Evolutionary conservation across 2,113 vertebrate species (phyloP), one percentile per base, ranked within the genome.

Genomic region (Eublepharis macularius): DNA sequence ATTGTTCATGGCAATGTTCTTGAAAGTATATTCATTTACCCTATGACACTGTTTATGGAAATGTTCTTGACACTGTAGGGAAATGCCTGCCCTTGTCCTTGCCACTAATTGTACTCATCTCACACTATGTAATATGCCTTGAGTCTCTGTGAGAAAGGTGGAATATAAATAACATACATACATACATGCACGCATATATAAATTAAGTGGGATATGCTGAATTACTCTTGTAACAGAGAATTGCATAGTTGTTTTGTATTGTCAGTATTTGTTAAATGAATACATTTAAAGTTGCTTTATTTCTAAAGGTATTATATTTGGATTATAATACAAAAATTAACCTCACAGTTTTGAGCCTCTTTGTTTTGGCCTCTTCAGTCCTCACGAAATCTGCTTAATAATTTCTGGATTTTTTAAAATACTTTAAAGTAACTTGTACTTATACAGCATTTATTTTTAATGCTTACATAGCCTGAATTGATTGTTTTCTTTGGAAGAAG

Each of bases 391-490:
- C 93, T 92, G 92, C 83, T 94, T 96, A 96, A 96, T 96, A 96
- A 93, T 95, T 92, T 94, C 91, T 94, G 81, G 80, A 36, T 90
- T 92, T 93, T 94, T 90, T 83, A 26, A 81, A 95, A 91, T 95
- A 84, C 82, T 88, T 94, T 79, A 86, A 91, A 95, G 89, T 91
- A n/a, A n/a, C n/a, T n/a, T 91, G 85, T 95, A 92, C 92, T 93
- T 93, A 93, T 94, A 93, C 93, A 96, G 93, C 92, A 88, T 96
- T 95, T 94, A 89, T 96, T 96, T 96, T 96, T 96, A 93, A 92
- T 93, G 86, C 93, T 97, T 96, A 93, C 87, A 88, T 95, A 96
- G 96, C 95, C 60, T 90, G 87, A 88, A 94, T 94, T 94, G 94
- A 96, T 81, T 96, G 94, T 96, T 97, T 96, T 95, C 82, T 87